Conservation (phyloP, 2,888 invertebrate species). For the Itoplectis maculator region DNA sequence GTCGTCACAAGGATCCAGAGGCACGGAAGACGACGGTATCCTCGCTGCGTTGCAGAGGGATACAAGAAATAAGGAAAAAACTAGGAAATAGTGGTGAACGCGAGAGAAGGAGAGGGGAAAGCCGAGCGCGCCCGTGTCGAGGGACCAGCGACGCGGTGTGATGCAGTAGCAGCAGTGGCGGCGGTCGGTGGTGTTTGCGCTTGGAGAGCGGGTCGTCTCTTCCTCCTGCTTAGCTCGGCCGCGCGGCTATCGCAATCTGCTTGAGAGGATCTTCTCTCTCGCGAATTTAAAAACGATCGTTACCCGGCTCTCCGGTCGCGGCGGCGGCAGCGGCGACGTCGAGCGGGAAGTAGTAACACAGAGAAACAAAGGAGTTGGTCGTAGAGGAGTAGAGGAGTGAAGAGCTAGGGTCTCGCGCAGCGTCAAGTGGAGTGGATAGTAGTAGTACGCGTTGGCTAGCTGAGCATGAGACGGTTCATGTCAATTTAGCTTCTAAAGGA, state of each 20-base stretch:
- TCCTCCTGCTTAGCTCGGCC: slow-evolving; percentile 1
- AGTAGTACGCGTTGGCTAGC: neutral
- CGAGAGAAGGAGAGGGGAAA: neutral
- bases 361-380: slow-evolving; percentile 12
- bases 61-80: slow-evolving; percentile 13
- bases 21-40: slow-evolving; percentile 10
- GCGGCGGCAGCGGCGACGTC: neutral
- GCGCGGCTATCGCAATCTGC: slow-evolving; percentile 49
- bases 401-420: slow-evolving; percentile 17
- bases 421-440: slow-evolving; percentile 29
- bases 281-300: slow-evolving; percentile 50
- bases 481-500: too few relatives aligned
- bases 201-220: neutral
- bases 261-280: slow-evolving; percentile 49
- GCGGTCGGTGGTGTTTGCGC: slow-evolving; percentile 21
- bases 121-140: neutral
- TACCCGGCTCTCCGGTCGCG: slow-evolving; percentile 27
- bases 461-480: too few relatives aligned
- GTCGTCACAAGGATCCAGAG: neutral
- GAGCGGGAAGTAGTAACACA: slow-evolving; percentile 12
- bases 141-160: slow-evolving; percentile 10
- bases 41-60: slow-evolving; percentile 21
- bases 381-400: slow-evolving; percentile 5
- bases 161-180: slow-evolving; percentile 37
- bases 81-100: slow-evolving; percentile 13